phyloP scores from a whole-genome alignment of 2,888 invertebrate genomes.

The Cephus rjabovi region DNA sequence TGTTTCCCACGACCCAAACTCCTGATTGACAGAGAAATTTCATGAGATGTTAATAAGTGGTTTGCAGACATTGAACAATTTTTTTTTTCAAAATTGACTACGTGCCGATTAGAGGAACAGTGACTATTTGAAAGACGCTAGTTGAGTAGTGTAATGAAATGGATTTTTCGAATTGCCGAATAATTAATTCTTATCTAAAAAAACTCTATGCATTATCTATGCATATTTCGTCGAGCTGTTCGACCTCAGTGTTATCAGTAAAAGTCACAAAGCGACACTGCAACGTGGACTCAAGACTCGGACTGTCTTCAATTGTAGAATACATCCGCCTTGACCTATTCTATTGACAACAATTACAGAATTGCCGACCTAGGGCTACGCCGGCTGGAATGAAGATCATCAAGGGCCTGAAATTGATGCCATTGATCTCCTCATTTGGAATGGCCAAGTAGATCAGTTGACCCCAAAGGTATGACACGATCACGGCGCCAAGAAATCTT shows the following conservation, averaged over 20 bases:
- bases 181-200: not conserved
- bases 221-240: not conserved
- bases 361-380: slow-evolving; percentile 76
- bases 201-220: not conserved
- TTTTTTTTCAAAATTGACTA: not conserved
- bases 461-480: slow-evolving; percentile 85
- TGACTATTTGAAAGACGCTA: no score
- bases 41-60: not conserved
- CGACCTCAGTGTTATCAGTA: not conserved
- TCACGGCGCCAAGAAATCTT: slow-evolving; percentile 81
- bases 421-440: slow-evolving; percentile 79
- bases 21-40: slow-evolving; percentile 69
- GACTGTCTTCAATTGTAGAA: not conserved
- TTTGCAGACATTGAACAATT: not conserved
- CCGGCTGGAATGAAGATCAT: slow-evolving; percentile 79
- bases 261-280: not conserved
- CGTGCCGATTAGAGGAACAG: no score
- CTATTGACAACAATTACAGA: not conserved
- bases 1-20: slow-evolving; percentile 91
- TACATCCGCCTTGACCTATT: not conserved
- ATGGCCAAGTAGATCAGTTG: slow-evolving; percentile 81
- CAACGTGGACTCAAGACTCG: not conserved
- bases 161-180: not conserved
- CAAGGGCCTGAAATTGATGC: slow-evolving; percentile 78
- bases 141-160: not conserved